Evolutionary conservation across 2,888 invertebrate species (phyloP), one percentile per base, ranked within the genome.

Genomic region (Eremobia ochroleuca): DNA sequence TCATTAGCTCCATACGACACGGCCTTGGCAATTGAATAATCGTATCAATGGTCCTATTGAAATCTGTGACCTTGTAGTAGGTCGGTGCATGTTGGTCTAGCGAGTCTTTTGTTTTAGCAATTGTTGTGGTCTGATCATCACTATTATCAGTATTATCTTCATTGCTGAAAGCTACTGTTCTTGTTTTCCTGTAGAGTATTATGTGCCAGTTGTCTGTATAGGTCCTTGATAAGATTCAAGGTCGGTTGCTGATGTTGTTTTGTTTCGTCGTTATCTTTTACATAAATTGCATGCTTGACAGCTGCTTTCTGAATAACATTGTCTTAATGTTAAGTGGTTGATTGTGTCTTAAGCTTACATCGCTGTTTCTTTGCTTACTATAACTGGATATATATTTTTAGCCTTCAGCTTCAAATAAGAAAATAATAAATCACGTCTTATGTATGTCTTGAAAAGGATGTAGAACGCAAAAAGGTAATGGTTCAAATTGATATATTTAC

Each of bases 21-120:
- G 94, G 88, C 95, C 95, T 95, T 95, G 94, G 87, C 92, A 91
- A 93, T 93, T 92, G 93, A 91, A 94, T 93, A 92, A 94, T 92
- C 90, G 90, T 82, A 85, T 86, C 83, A 77, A 77, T 70, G 71
- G 55, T 76, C 37, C 79, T 70, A 85, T 85, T 87, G 81, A 82
- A 87, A 86, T 77, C 73, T 65, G 46, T 75, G 55, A 64, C 79
- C 86, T 88, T 86, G 85, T 86, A 31, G 37, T 71, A 55, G 59
- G 21, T 28, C 75, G 75, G 62, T 75, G 71, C 75, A 64, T 73
- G 65, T 40, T 43, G 61, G 49, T 81, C 73, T 77, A 75, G 69
- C 43, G n/a, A 66, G 61, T 58, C 69, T 77, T 83, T 88, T 86
- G 85, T 80, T 83, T 87, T 67, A 74, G 49, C 61, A 72, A 62